phyloP scores from a whole-genome alignment of 2,888 invertebrate species.

The Temnothorax unifasciatus region DNA sequence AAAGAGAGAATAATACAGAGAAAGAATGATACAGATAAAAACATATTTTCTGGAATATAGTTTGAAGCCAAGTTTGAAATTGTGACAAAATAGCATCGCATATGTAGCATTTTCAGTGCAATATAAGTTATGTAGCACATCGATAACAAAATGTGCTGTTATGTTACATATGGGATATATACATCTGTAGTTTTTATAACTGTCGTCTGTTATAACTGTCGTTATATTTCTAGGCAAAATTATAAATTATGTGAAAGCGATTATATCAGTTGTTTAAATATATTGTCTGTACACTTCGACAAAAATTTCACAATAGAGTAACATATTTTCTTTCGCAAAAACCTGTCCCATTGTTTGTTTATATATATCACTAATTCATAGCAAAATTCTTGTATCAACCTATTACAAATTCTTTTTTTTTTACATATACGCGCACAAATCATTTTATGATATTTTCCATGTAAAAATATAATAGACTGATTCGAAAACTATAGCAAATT shows the following conservation, averaged over 20 bases:
- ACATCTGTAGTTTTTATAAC: constrained; percentile 4
- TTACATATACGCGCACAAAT: background rate
- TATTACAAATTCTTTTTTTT: constrained; percentile 6
- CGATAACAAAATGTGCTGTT: constrained; percentile 32
- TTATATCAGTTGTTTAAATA: constrained; percentile 31
- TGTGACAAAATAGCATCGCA: background rate
- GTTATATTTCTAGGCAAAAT: constrained; percentile 24
- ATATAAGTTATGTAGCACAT: constrained; percentile 1
- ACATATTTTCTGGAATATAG: background rate
- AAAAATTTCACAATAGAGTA: background rate
- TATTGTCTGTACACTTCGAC: constrained; percentile 6
- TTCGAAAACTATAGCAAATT: background rate
- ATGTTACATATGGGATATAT: background rate
- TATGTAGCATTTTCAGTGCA: background rate
- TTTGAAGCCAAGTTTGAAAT: constrained; percentile 5
- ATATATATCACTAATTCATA: constrained; percentile 10
- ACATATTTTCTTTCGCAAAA: constrained; percentile 14
- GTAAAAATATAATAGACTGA: constrained; percentile 4
- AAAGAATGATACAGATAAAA: background rate
- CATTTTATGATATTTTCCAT: background rate
- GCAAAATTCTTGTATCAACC: constrained; percentile 10
- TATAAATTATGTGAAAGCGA: constrained; percentile 11
- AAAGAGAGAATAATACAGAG: too few relatives aligned
- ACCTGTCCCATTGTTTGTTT: constrained; percentile 5
- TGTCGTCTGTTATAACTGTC: too few relatives aligned